Conservation (phyloP, 1,140 invertebrate genomes). For the Scaptodrosophila lebanonensis region DNA sequence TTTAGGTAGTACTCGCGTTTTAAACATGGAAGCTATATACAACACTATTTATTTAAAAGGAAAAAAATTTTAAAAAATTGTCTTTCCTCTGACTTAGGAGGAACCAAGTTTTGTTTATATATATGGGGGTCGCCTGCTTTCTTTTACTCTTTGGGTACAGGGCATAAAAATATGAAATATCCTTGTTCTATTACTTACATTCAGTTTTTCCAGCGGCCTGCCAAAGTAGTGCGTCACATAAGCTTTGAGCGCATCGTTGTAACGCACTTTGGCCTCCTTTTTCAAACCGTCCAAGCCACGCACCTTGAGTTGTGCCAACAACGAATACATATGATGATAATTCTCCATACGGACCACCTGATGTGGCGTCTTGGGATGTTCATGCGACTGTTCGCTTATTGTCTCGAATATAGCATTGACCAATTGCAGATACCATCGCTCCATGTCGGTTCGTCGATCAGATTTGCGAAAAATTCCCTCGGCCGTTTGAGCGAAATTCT, state of each 20-base stretch:
- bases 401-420: conserved; percentile 91
- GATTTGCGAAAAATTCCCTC: conserved; percentile 92
- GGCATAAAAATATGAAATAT: neutral
- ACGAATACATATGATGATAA: conserved; percentile 94
- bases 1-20: too few relatives aligned
- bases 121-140: too few relatives aligned
- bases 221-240: conserved; percentile 98
- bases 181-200: conserved; percentile 80
- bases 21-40: too few relatives aligned
- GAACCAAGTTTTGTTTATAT: too few relatives aligned
- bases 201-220: conserved; percentile 95
- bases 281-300: conserved; percentile 90
- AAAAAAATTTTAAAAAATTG: too few relatives aligned
- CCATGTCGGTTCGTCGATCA: conserved; percentile 94
- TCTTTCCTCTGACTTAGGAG: too few relatives aligned
- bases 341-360: conserved; percentile 99
- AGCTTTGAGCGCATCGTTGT: conserved; percentile 91
- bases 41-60: too few relatives aligned
- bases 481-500: conserved; percentile 91
- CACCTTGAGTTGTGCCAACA: conserved; percentile 94
- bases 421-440: conserved; percentile 95
- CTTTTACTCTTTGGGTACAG: too few relatives aligned
- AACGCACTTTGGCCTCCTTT: conserved; percentile 94
- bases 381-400: conserved; percentile 87
- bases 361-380: conserved; percentile 94